phyloP scores from a whole-genome alignment of 2,888 invertebrate genomes.

The Pharmacophagus antenor region DNA sequence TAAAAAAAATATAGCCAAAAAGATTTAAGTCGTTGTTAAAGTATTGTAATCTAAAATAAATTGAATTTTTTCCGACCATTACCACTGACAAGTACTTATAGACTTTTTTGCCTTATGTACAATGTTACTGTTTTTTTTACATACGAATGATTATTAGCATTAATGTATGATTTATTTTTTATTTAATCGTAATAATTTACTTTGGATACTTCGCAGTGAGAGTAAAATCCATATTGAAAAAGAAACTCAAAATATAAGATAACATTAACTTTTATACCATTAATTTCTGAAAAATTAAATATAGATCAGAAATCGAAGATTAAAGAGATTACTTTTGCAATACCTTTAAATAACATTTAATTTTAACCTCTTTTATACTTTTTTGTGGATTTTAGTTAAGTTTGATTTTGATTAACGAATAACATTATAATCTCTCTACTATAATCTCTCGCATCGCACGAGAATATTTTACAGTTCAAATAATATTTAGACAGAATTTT shows the following conservation, averaged over 20 bases:
- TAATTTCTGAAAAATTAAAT: not conserved
- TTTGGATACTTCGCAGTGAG: not conserved
- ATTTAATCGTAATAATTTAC: too few relatives aligned
- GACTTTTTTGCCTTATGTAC: conserved; percentile 6
- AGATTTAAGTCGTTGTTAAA: not conserved
- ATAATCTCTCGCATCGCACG: too few relatives aligned
- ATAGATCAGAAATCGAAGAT: not conserved
- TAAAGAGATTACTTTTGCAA: not conserved
- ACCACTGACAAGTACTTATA: conserved; percentile 5
- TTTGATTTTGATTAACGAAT: too few relatives aligned
- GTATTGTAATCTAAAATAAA: conserved; percentile 1
- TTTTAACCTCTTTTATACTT: too few relatives aligned
- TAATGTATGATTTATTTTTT: too few relatives aligned
- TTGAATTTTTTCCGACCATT: conserved; percentile 12
- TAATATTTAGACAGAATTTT: not conserved
- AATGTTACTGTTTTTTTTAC: conserved; percentile 2
- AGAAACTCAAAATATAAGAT: not conserved
- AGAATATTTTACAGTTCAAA: too few relatives aligned
- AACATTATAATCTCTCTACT: too few relatives aligned
- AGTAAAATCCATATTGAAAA: not conserved
- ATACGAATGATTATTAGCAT: not conserved
- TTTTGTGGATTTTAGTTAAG: too few relatives aligned
- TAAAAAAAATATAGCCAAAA: not conserved
- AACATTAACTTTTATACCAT: not conserved
- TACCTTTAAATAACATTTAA: not conserved